Base-by-base conservation (phyloP, 2,888 invertebrate species). In the Dorcus parallelipipedus region DNA sequence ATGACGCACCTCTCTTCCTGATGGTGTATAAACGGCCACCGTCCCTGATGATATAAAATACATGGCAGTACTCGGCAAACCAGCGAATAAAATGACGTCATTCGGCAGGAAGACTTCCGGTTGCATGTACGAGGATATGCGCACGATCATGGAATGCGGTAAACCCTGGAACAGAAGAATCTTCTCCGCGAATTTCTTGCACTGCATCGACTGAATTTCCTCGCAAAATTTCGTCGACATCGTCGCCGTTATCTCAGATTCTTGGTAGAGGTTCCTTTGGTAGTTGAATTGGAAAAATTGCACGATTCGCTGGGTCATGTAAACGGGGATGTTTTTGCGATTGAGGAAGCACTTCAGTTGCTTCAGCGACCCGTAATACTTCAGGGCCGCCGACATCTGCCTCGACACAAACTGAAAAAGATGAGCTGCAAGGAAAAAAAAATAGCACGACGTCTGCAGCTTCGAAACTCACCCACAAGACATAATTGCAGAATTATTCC, bases 31-130 rank as follows among this genome's bases (percentile, higher is more conserved):
- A 23, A 80, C 72, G 2, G 79, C 78, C n/a, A 79, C 79, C 1
- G 79, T 78, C 6, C 81, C 81, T 3, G 73, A 73, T 40, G 71
- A 72, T 47, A 81, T 70, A 43, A 80, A 80, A 54, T 73, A 80
- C 61, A 81, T 70, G 4, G 73, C 66, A 23, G 75, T 73, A 0
- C 78, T 77, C 0, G 60, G 53, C 1, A 71, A 69, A 1, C 76
- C 78, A 17, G 76, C 73, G 52, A 72, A 71, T 7, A 80, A 70
- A 17, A 81, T 77, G 1, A 72, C 61, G 48, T 81, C 80, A 47
- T 76, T 76, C 0, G 75, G 68, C 49, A 80, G 66, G 59, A 73
- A 79, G 53, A 80, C 73, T 63, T 78, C 73, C 1, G 72, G 69
- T 2, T 64, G 68, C 49, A 81, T 66, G 1, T 63, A 58, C 2